Conservation (phyloP, 2,888 invertebrate genomes). For the Junonia oenone region DNA sequence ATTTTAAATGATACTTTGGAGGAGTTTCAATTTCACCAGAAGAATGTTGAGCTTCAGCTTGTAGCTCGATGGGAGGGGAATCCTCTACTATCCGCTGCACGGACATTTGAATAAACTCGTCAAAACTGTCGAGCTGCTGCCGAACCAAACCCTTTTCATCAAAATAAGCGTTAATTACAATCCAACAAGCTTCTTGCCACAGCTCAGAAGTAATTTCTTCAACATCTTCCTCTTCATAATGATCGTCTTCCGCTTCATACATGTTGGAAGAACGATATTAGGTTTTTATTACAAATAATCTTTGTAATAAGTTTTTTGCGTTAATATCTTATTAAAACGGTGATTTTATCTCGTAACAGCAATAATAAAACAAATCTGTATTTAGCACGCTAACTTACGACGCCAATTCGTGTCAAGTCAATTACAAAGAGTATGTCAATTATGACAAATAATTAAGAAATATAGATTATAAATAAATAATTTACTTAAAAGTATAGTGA, state of each 20-base stretch:
- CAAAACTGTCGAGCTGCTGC: constrained; percentile 99
- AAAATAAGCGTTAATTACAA: constrained; percentile 99
- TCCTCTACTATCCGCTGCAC: constrained; percentile 99
- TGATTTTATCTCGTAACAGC: too few species aligned
- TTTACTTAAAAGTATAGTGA: too few species aligned
- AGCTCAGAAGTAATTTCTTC: constrained; percentile 98
- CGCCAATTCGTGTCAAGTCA: too few species aligned
- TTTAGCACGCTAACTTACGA: too few species aligned
- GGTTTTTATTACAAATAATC: too few species aligned
- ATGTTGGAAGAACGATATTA: too few species aligned
- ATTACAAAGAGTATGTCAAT: too few species aligned
- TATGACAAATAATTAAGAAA: too few species aligned
- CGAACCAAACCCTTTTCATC: constrained; percentile 99
- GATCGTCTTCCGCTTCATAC: constrained; percentile 77
- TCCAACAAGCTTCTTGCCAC: constrained; percentile 99
- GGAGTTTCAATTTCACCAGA: constrained; percentile 95
- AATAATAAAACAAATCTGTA: too few species aligned
- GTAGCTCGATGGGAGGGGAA: constrained; percentile 97
- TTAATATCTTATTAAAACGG: too few species aligned
- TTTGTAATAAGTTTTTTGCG: too few species aligned
- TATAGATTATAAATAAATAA: too few species aligned
- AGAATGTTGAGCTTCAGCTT: constrained; percentile 98
- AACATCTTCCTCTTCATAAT: constrained; percentile 90
- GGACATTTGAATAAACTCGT: constrained; percentile 99
- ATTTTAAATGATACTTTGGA: constrained; percentile 95